Evolutionary conservation across 2,888 invertebrate species (phyloP).

Genomic region (Heteropelma amictum): DNA sequence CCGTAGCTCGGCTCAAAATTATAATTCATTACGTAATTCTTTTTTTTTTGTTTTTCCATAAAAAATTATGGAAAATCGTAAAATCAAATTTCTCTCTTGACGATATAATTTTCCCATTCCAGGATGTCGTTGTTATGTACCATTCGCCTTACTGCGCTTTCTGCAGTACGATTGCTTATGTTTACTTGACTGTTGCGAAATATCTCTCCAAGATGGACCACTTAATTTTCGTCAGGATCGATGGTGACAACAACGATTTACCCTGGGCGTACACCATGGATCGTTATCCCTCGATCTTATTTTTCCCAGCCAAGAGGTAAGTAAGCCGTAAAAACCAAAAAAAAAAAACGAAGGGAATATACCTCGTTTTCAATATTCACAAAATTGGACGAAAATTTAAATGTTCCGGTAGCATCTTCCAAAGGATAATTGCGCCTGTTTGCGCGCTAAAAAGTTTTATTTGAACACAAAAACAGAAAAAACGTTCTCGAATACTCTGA

Average conservation of each 20-base stretch:
- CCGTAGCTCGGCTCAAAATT: no score
- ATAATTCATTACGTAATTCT: no score
- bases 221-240: slow-evolving; percentile 84
- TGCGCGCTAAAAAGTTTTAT: no score
- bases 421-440: no score
- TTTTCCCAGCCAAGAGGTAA: slow-evolving; percentile 87
- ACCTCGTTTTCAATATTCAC: no score
- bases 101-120: slow-evolving; percentile 65
- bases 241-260: slow-evolving; percentile 90
- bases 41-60: no score
- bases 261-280: slow-evolving; percentile 92
- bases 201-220: slow-evolving; percentile 80
- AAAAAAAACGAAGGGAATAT: no score
- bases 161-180: slow-evolving; percentile 85
- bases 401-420: no score
- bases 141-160: slow-evolving; percentile 89
- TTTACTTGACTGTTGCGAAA: slow-evolving; percentile 84
- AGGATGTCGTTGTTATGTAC: slow-evolving; percentile 89
- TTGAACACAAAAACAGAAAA: background rate
- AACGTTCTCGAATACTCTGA: slow-evolving; percentile 8
- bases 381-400: no score
- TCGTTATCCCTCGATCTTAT: slow-evolving; percentile 87
- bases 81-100: no score
- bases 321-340: background rate
- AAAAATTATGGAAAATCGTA: no score